Base-by-base conservation (phyloP, 2,797 vertebrate species). In the Argentina silus region DNA sequence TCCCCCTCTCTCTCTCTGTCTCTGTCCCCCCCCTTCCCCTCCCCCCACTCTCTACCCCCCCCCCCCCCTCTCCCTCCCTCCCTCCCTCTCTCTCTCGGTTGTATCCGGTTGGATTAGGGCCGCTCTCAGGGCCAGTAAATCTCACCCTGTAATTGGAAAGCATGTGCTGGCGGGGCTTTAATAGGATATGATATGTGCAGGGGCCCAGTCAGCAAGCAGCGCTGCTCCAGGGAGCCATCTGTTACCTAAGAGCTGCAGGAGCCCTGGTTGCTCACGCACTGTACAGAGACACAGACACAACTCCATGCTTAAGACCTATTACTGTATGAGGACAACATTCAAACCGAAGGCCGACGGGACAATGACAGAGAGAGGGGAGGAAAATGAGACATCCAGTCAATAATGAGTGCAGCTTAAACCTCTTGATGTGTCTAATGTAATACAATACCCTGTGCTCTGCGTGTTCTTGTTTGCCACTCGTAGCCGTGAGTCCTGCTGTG, bases 171-270 rank as follows among this genome's bases (percentile, higher is more conserved):
- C 85, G 62, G 86, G 83, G 83, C 82, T 90, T 93, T 93, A 94
- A 93, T 92, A 92, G 93, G 92, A 94, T 93, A 90, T 91, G 89
- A 92, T 91, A 85, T 83, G 87, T 87, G 84, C 83, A 77, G 80
- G 87, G 79, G 85, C 79, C 78, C 79, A 76, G 84, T 21, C 3
- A 87, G 83, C 56, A 2, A 7, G 78, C 23, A 85, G 85, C 77
- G 36, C 63, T 81, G 77, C 88, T 80, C 77, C 70, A 83, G 77
- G 78, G 84, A 90, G 82, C 91, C 93, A 94, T 94, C 90, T 94
- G 93, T 90, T 90, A 60, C 81, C 68, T 72, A 50, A 0, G 53
- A 74, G 83, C 82, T 83, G 73, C 76, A 74, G 81, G 57, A 76
- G 66, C 73, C 70, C 27, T 72, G 75, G 68, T 61, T 72, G 70